These are phyloP conservation scores for Gonioctena quinquepunctata DNA, from an alignment of 1,140 invertebrate genomes.

Conservation along the genomic window DNA sequence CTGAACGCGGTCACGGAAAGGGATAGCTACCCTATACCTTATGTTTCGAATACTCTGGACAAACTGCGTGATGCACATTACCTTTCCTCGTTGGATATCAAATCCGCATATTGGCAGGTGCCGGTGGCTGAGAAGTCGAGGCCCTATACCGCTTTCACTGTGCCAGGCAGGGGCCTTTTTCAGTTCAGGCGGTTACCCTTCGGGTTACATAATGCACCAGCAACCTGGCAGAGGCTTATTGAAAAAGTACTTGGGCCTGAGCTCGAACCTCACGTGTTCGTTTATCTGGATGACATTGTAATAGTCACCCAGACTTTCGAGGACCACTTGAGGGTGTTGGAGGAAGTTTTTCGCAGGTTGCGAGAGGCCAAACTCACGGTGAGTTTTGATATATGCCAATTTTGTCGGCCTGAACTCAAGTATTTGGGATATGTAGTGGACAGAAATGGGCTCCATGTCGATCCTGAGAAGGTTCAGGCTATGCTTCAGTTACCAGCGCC, in stretches of 20 bases:
- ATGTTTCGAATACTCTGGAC: constrained; percentile 33
- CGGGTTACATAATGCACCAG: neutral
- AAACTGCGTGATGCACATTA: constrained; percentile 40
- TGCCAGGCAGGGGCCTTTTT: constrained; percentile 46
- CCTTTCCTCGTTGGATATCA: constrained; percentile 45
- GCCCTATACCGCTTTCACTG: constrained; percentile 46
- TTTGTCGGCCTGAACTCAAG: neutral
- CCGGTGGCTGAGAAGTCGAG: constrained; percentile 28
- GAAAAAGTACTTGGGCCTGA: constrained; percentile 40
- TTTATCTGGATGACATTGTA: constrained; percentile 51
- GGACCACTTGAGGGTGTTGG: neutral
- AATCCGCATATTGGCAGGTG: constrained; percentile 44
- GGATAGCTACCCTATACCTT: no score
- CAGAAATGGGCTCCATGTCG: neutral
- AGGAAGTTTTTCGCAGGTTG: neutral
- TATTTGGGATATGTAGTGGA: neutral
- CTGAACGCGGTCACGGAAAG: constrained; percentile 26
- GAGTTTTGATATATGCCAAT: neutral
- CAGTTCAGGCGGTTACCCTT: constrained; percentile 45
- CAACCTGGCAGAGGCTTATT: constrained; percentile 31
- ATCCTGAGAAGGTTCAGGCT: constrained; percentile 21
- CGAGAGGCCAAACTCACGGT: constrained; percentile 16
- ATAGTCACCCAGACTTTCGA: constrained; percentile 31
- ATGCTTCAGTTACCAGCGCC: constrained; percentile 30
- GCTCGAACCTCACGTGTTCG: constrained; percentile 30